Base-by-base conservation (phyloP, 2,888 invertebrate genomes). In the Azorinus chamasolen region DNA sequence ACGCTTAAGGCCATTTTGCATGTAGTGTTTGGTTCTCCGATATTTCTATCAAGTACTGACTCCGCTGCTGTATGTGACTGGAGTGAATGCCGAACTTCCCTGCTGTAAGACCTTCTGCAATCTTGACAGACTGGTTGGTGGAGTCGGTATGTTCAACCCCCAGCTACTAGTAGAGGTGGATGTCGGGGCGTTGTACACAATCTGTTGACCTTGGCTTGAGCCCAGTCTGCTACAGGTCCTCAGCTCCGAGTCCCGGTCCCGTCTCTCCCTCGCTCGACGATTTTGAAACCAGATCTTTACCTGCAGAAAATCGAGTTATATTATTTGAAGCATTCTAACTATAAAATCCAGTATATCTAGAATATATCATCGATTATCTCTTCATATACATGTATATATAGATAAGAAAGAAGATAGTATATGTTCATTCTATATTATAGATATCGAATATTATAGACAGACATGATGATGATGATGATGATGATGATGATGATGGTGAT, bases 281-380 rank as follows among this genome's bases (percentile, higher is more conserved):
- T 92, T 92, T 70, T 92, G 92, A 77, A 92, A 92, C 92, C 92
- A 92, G 57, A 92, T 92, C 78, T 92, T 92, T n/a, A 92, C 92
- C 92, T 92, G 85, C 27, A 79, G 82, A 51, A 27, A 64, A 27
- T n/a, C n/a, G n/a, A n/a, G n/a, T n/a, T n/a, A n/a, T n/a, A n/a
- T n/a, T n/a, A n/a, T n/a, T n/a, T n/a, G n/a, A n/a, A n/a, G n/a
- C n/a, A n/a, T n/a, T n/a, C n/a, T n/a, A n/a, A n/a, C n/a, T n/a
- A n/a, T n/a, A n/a, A n/a, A n/a, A n/a, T n/a, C n/a, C n/a, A n/a
- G n/a, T 48, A 18, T 48, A 22, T 10, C 20, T 46, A 46, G 6
- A 10, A 46, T 20, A 46, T 46, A 46, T 46, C n/a, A n/a, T n/a
- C n/a, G n/a, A n/a, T n/a, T n/a, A n/a, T n/a, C n/a, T n/a, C n/a